These are phyloP conservation scores for Halichoerus grypus DNA, from an alignment of 2,113 vertebrate genomes.

Conservation along the genomic window DNA sequence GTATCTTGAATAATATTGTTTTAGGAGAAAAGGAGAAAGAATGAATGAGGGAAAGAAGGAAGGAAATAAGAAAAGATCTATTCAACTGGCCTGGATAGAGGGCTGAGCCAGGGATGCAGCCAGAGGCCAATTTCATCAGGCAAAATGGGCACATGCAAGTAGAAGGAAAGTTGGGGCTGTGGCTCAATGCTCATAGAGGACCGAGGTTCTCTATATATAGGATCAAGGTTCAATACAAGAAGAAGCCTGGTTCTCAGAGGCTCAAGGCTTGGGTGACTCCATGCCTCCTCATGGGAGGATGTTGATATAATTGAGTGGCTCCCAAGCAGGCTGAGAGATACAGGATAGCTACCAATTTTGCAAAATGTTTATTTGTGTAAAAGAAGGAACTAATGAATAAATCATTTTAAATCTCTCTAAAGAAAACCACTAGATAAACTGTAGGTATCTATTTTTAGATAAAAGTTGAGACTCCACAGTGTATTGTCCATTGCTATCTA, in stretches of 20 bases:
- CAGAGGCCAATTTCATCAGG: neutral
- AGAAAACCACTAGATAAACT: neutral
- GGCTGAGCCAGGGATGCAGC: neutral
- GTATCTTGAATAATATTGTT: neutral
- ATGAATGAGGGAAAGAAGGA: neutral
- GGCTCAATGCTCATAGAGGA: neutral
- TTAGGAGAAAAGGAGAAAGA: neutral
- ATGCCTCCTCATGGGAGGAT: neutral
- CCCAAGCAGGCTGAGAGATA: neutral
- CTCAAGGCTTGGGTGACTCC: neutral
- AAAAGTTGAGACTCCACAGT: neutral
- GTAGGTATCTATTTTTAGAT: neutral
- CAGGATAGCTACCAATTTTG: neutral
- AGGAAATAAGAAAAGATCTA: neutral
- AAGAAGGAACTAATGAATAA: neutral
- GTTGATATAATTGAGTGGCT: neutral
- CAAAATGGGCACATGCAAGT: neutral
- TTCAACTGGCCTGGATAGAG: no score
- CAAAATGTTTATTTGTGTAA: neutral
- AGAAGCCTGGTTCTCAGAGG: neutral
- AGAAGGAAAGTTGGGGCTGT: neutral
- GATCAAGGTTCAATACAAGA: no score
- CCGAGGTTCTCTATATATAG: neutral
- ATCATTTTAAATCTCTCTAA: neutral
- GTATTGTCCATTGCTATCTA: neutral